Evolutionary conservation across 2,797 vertebrate species (phyloP).

Genomic region (Enteromius unitaeniatus): DNA sequence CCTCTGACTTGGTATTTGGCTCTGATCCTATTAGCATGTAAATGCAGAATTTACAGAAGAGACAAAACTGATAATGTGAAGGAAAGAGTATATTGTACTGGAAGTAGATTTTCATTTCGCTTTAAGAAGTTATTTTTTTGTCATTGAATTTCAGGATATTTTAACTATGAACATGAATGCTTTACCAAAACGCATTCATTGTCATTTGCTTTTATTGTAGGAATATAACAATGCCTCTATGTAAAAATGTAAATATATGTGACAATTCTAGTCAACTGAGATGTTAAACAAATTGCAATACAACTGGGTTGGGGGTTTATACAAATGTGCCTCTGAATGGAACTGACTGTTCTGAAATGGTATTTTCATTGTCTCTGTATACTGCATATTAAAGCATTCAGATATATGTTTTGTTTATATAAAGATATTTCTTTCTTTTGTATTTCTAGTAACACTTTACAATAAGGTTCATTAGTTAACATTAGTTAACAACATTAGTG

Average conservation of each 20-base stretch:
- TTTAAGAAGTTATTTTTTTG: not conserved
- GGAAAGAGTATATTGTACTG: not conserved
- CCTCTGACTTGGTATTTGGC: constrained; percentile 51
- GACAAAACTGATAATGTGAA: not conserved
- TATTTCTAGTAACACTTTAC: not conserved
- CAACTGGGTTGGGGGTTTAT: too few relatives aligned
- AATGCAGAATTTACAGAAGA: constrained; percentile 38
- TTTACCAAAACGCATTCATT: not conserved
- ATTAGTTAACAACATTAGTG: too few relatives aligned
- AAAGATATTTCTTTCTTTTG: not conserved
- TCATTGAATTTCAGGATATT: not conserved
- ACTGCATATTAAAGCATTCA: too few relatives aligned
- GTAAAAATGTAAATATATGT: too few relatives aligned
- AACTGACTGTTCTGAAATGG: too few relatives aligned
- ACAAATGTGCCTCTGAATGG: too few relatives aligned
- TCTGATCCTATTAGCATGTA: constrained; percentile 50
- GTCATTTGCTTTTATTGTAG: not conserved
- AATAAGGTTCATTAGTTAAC: too few relatives aligned
- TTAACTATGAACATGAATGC: not conserved
- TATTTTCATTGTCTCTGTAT: too few relatives aligned
- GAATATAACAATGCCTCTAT: too few relatives aligned
- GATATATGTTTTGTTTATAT: not conserved
- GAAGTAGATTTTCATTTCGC: not conserved
- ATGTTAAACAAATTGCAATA: too few relatives aligned
- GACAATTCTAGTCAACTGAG: too few relatives aligned